phyloP scores from a whole-genome alignment of 2,113 vertebrate species.

The Apus apus region DNA sequence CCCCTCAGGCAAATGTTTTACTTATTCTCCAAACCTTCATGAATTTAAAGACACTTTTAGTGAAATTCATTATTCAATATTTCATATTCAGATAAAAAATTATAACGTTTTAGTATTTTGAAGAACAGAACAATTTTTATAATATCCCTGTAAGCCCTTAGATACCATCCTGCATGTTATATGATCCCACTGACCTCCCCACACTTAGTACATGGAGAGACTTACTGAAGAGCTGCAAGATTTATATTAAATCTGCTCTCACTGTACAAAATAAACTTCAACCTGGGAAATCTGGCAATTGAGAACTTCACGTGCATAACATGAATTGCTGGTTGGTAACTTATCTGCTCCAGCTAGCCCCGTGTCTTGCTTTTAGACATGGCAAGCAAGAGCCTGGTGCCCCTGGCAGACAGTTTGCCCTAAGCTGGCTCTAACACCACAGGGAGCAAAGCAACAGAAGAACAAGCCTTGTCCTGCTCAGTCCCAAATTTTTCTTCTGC shows the following conservation, averaged over 20 bases:
- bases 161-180: not conserved
- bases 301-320: not conserved
- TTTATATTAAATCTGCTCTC: not conserved
- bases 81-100: not conserved
- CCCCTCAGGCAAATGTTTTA: not conserved
- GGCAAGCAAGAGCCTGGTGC: not conserved
- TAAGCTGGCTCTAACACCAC: not conserved
- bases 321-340: not conserved
- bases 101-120: not conserved
- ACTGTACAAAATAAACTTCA: not conserved
- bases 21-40: not conserved
- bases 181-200: not conserved
- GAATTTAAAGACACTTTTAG: not conserved
- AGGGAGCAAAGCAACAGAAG: not conserved
- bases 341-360: not conserved
- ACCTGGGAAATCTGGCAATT: not conserved
- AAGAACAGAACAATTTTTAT: not conserved
- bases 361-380: not conserved
- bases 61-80: not conserved
- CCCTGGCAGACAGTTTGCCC: not conserved
- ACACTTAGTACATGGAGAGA: not conserved
- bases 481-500: not conserved
- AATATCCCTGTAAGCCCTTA: not conserved
- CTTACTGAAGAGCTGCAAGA: not conserved
- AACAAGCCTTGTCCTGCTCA: not conserved